phyloP scores from a whole-genome alignment of 92 coral and sea anemone genomes.

The Paramuricea clavata region DNA sequence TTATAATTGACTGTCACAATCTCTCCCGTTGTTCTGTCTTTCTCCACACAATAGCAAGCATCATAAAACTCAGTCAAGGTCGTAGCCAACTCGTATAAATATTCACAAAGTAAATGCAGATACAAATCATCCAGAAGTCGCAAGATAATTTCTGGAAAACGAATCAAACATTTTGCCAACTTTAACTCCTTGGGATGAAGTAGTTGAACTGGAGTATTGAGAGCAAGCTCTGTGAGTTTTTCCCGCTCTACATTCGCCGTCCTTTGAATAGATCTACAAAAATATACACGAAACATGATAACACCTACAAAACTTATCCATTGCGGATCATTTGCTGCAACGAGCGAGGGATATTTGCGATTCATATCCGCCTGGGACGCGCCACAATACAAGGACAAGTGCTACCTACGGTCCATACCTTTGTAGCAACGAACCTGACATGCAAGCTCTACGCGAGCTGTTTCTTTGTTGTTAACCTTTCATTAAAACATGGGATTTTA shows the following conservation, averaged over 20 bases:
- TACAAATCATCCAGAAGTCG: constrained; percentile 89
- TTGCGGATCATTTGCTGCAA: no score
- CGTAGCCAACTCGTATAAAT: constrained; percentile 94
- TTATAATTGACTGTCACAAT: constrained; percentile 80
- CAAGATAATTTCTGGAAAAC: constrained; percentile 90
- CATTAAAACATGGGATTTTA: neutral
- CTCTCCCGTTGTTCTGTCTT: constrained; percentile 91
- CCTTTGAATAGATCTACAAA: constrained; percentile 89
- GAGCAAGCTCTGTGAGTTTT: constrained; percentile 76
- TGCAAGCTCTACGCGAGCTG: no score
- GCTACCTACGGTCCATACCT: no score
- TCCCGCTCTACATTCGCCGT: constrained; percentile 84
- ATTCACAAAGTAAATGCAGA: constrained; percentile 93
- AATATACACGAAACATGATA: neutral
- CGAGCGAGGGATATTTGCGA: no score
- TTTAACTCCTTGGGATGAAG: constrained; percentile 99
- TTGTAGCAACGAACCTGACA: no score
- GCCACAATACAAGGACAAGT: no score
- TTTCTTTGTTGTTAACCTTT: no score
- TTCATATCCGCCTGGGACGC: no score
- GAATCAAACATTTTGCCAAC: constrained; percentile 93
- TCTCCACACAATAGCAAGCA: constrained; percentile 98
- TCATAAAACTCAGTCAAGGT: constrained; percentile 98
- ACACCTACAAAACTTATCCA: neutral
- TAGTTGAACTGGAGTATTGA: constrained; percentile 74